A percentile compares a stretch with the other conserved stretches of the same genome.
Conservation (phyloP, 2,113 vertebrate species). For the Chionodraco myersi region DNA sequence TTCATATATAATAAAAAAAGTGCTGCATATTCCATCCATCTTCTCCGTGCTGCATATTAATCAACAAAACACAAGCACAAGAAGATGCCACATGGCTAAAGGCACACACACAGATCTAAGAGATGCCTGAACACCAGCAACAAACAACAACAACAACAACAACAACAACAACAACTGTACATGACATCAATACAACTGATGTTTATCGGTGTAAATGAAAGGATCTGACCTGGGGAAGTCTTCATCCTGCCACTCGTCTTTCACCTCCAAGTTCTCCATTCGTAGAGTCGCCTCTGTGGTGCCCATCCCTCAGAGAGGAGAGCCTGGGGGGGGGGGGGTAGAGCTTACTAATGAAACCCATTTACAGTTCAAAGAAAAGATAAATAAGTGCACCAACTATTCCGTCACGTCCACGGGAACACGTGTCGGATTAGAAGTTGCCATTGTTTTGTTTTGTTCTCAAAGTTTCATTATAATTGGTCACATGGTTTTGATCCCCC, state of each 20-base stretch:
- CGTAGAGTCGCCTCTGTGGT: slow-evolving; percentile 90
- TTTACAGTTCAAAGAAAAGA: slow-evolving; percentile 1
- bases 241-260: slow-evolving; percentile 94
- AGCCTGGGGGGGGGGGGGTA: slow-evolving; percentile 36
- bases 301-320: slow-evolving; percentile 84
- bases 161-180: background rate
- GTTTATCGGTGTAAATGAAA: background rate
- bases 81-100: background rate
- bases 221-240: slow-evolving; percentile 89
- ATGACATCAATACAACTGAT: background rate
- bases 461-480: slow-evolving; percentile 19
- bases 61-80: background rate
- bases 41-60: slow-evolving; percentile 1
- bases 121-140: background rate
- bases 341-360: background rate
- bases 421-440: background rate
- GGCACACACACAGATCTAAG: background rate
- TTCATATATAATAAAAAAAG: background rate
- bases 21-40: too few species aligned
- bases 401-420: background rate
- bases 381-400: background rate
- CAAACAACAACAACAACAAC: too few species aligned
- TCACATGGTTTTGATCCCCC: slow-evolving; percentile 64
- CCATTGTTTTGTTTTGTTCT: too few species aligned
- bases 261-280: slow-evolving; percentile 93